Percentiles rank a stretch among this genome's conserved stretches.
Conservation (phyloP, 2,113 vertebrate genomes). For the Amblyornis subalaris region DNA sequence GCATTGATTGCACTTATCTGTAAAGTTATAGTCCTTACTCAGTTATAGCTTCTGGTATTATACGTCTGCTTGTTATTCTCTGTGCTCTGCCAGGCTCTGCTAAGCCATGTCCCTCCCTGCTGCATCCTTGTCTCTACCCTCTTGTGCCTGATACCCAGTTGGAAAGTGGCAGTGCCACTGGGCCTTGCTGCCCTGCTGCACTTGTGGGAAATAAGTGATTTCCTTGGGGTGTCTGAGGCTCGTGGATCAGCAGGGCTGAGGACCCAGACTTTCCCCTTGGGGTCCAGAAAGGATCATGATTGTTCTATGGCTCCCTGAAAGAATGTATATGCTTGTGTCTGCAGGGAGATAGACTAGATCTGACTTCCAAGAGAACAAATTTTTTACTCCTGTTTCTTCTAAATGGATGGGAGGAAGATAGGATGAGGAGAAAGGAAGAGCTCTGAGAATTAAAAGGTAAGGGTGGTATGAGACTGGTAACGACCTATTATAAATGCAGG, state of each 20-base stretch:
- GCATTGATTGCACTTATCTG: not conserved
- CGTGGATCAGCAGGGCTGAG: not conserved
- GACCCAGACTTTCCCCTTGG: not conserved
- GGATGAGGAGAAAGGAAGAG: not conserved
- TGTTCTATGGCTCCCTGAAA: not conserved
- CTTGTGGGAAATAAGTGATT: not conserved
- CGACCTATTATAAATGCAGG: not conserved
- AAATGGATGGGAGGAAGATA: not conserved
- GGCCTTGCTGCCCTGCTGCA: not conserved
- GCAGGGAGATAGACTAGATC: not conserved
- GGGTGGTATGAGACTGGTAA: not conserved
- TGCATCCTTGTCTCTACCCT: not conserved
- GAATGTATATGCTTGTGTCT: not conserved
- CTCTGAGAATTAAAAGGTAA: not conserved
- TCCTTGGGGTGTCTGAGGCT: not conserved
- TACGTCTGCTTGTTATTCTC: not conserved
- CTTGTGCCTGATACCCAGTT: not conserved
- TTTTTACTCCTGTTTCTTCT: not conserved
- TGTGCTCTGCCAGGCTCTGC: not conserved
- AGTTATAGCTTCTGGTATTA: not conserved
- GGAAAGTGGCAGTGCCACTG: not conserved
- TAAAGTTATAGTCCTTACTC: not conserved
- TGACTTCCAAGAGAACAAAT: not conserved
- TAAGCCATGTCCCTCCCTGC: not conserved
- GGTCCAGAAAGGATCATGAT: accelerated